Base-by-base conservation (phyloP, 23 tunicate species). In the Oikopleura vanhoeffeni region DNA sequence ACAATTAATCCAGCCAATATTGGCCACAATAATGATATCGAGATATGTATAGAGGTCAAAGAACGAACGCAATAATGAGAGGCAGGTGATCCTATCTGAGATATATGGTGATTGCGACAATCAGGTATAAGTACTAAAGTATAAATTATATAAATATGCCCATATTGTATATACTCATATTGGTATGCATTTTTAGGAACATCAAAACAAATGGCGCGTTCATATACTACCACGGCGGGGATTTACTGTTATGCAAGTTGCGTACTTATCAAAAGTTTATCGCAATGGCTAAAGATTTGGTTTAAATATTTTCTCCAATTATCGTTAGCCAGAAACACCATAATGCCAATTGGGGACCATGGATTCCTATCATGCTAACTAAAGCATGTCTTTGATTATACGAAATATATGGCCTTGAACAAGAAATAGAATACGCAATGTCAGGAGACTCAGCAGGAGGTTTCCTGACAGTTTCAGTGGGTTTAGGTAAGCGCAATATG, bases 401-500 rank as follows among this genome's bases (percentile, higher is more conserved):
- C 79, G 38, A 38, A 18, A 30, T 18, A 24, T 2, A 2, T 24
- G 3, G 2, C 34, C 2, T 18, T 71, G 27, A 38, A 71, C 38
- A 33, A 3, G 34, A 4, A 71, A 2, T 2, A 32, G 2, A 71
- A 18, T n/a, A n/a, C 79, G 79, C 32, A 2, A 2, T 71, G 36
- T 18, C 79, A 3, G 79, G 79, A 2, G 79, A 71, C 38, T 71
- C 79, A 33, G 79, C 79, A 2, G 79, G 79, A 2, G 79, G 79
- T 18, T 71, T 13, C 38, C 2, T 71, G 79, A 13, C 79, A 4
- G 34, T 71, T 71, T 13, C 2, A 30, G 3, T 28, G 27, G 79
- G 79, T 71, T 18, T 30, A 71, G 79, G 35, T 49, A 49, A 49
- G 64, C n/a, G n/a, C 24, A 13, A 49, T n/a, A n/a, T n/a, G n/a